Evolutionary conservation across 2,113 vertebrate genomes (phyloP).

Genomic region (Pseudopodoces humilis): DNA sequence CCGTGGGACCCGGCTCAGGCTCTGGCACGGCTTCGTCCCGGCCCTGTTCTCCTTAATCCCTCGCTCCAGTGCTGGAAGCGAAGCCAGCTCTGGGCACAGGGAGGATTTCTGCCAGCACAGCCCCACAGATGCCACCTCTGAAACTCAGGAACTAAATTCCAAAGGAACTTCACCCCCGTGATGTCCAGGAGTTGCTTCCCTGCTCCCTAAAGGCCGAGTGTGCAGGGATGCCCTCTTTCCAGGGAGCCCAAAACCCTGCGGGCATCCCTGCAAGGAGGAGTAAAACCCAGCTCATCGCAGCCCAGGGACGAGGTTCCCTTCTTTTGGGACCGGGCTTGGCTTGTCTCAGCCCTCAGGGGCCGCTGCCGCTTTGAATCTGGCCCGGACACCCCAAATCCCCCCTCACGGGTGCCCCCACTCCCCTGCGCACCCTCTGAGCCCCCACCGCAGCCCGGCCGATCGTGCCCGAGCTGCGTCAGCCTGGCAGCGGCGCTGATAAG

Average conservation of each 20-base stretch:
- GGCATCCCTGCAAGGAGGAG: background rate
- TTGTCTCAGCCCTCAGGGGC: background rate
- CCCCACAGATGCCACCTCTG: background rate
- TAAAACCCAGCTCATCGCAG: fast-evolving
- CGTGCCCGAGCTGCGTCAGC: background rate
- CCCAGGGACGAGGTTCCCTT: background rate
- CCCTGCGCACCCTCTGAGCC: fast-evolving
- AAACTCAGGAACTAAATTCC: background rate
- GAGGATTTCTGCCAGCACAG: background rate
- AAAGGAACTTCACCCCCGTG: background rate
- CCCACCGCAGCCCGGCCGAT: too few species aligned
- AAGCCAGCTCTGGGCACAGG: background rate
- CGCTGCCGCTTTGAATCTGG: background rate
- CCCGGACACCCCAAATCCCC: background rate
- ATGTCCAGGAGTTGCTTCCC: background rate
- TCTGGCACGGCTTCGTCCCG: background rate
- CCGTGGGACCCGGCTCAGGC: background rate
- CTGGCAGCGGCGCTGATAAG: background rate
- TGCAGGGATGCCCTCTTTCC: too few species aligned
- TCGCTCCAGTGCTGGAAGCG: background rate
- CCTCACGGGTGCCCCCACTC: background rate
- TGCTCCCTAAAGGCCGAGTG: fast-evolving
- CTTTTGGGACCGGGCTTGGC: background rate
- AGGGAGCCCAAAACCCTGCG: fast-evolving
- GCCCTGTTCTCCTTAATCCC: background rate